Conservation (phyloP, 2,113 vertebrate genomes). For the Phrynosoma platyrhinos region DNA sequence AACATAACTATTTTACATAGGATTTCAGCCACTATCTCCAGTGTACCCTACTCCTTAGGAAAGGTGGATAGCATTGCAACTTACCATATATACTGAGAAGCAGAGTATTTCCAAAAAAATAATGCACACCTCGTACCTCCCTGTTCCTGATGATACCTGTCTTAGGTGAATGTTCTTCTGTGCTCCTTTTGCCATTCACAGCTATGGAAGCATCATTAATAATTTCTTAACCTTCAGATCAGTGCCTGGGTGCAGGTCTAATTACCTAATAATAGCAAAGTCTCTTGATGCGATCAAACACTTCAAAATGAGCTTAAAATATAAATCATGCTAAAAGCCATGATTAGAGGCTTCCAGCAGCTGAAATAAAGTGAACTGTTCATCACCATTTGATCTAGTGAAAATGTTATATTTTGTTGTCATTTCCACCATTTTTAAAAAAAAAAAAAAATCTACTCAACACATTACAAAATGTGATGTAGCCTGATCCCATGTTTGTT, state of each 20-base stretch:
- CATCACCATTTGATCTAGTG: slow-evolving; percentile 33
- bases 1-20: too few species aligned
- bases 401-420: slow-evolving; percentile 15
- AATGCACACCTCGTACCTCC: background rate
- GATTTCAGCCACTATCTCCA: too few species aligned
- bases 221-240: slow-evolving; percentile 34
- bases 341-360: slow-evolving; percentile 37
- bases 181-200: slow-evolving; percentile 21
- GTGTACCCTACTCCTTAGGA: too few species aligned
- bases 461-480: background rate
- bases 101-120: slow-evolving; percentile 5
- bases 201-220: background rate
- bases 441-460: background rate
- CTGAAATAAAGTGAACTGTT: slow-evolving; percentile 37
- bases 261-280: slow-evolving; percentile 16
- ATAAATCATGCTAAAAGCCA: slow-evolving; percentile 53
- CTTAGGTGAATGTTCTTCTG: slow-evolving; percentile 14
- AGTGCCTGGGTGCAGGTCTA: background rate
- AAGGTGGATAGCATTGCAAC: too few species aligned
- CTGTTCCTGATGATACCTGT: slow-evolving; percentile 6
- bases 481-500: background rate
- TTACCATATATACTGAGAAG: slow-evolving; percentile 4
- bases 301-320: slow-evolving; percentile 38
- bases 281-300: slow-evolving; percentile 19
- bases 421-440: background rate